Evolutionary conservation across 2,888 invertebrate species (phyloP).

Genomic region (Psylliodes chrysocephalus): DNA sequence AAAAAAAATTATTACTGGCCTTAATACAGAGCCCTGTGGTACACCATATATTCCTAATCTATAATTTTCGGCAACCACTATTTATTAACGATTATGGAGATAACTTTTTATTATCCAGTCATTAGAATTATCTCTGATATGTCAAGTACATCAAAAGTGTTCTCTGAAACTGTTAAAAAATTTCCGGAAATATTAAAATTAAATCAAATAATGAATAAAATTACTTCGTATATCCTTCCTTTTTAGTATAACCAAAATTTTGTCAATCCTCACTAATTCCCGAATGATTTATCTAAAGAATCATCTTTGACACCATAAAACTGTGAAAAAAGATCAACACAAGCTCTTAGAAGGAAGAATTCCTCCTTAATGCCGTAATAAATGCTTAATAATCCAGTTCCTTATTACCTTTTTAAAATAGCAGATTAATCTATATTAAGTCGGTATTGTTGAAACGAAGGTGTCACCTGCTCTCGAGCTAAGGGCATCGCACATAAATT

Average conservation of each 20-base stretch:
- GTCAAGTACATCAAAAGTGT: no score
- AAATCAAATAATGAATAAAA: no score
- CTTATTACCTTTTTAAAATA: slow-evolving; percentile 28
- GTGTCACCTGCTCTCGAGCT: slow-evolving; percentile 50
- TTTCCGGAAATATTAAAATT: no score
- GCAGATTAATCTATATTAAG: slow-evolving; percentile 48
- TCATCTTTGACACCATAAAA: not conserved
- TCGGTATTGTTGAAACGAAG: slow-evolving; percentile 45
- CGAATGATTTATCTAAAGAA: slow-evolving; percentile 11
- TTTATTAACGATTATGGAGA: no score
- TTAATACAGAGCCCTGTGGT: no score
- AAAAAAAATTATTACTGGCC: no score
- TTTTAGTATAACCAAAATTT: not conserved
- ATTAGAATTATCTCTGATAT: no score
- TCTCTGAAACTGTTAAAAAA: no score
- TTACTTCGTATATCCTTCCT: not conserved
- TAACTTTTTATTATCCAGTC: no score
- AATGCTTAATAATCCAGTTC: slow-evolving; percentile 31
- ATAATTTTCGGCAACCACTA: no score
- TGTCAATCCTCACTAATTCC: not conserved
- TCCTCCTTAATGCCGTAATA: slow-evolving; percentile 29
- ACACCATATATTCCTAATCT: no score
- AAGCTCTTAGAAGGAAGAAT: slow-evolving; percentile 2
- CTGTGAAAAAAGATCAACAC: slow-evolving; percentile 4
- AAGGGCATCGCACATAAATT: slow-evolving; percentile 46